Conservation (phyloP, 2,113 vertebrate genomes). For the Okapia johnstoni region DNA sequence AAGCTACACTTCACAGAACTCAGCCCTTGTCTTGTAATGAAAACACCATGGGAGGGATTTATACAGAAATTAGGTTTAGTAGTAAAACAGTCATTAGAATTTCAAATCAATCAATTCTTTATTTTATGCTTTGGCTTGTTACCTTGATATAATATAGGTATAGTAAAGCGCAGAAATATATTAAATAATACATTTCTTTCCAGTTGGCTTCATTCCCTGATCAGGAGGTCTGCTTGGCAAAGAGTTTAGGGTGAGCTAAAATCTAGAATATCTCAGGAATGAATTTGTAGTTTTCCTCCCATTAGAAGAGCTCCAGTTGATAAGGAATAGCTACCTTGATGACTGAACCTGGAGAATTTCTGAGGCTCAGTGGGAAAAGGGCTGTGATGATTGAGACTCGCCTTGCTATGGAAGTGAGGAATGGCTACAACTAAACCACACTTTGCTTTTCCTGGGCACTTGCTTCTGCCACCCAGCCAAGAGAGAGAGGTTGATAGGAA, state of each 20-base stretch:
- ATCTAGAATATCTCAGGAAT: background rate
- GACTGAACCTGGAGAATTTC: background rate
- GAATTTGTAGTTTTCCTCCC: background rate
- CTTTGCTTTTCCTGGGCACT: background rate
- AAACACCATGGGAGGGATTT: conserved; percentile 33
- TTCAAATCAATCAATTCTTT: conserved; percentile 25
- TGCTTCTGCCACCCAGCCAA: background rate
- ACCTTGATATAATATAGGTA: background rate
- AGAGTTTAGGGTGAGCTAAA: background rate
- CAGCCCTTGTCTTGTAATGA: conserved; percentile 24
- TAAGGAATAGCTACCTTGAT: background rate
- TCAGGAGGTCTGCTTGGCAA: background rate
- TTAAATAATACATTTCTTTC: background rate
- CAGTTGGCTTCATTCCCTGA: background rate
- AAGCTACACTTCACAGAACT: conserved; percentile 33
- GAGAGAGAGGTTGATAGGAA: background rate
- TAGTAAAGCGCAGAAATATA: background rate
- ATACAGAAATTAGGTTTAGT: conserved; percentile 32
- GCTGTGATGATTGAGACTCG: background rate
- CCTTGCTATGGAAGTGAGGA: background rate
- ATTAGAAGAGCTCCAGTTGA: background rate
- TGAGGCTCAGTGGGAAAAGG: background rate
- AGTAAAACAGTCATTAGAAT: conserved; percentile 20
- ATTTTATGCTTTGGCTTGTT: background rate
- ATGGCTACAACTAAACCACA: background rate